Conservation (phyloP, 92 coral and sea anemone species). For the Meandrina meandrites region DNA sequence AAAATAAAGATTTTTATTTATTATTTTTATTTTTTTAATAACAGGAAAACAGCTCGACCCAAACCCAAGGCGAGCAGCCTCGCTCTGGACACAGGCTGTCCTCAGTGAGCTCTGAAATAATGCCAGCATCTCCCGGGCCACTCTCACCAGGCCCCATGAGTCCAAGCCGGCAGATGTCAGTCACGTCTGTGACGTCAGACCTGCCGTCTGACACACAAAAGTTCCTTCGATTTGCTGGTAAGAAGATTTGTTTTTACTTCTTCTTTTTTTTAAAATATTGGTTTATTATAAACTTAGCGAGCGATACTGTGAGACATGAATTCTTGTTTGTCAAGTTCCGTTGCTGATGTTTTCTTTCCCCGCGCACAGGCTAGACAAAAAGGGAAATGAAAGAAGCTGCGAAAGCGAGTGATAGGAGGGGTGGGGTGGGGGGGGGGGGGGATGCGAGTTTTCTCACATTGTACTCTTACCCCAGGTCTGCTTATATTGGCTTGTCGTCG, state of each 20-base stretch:
- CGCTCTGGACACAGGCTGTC: constrained; percentile 58
- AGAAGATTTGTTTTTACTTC: background rate
- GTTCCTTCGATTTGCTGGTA: constrained; percentile 96
- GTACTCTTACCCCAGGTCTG: too few species aligned
- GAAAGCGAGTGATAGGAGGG: too few species aligned
- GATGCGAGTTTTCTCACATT: too few species aligned
- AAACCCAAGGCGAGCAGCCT: constrained; percentile 56
- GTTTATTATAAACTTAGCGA: background rate
- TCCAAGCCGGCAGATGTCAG: constrained; percentile 86
- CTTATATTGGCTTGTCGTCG: background rate
- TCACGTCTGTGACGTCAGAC: constrained; percentile 89
- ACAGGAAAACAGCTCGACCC: constrained; percentile 37
- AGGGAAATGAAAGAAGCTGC: too few species aligned
- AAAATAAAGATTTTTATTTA: background rate
- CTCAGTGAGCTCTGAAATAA: constrained; percentile 65
- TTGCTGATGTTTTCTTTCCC: too few species aligned
- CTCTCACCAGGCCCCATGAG: constrained; percentile 91
- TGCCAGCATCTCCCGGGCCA: constrained; percentile 95
- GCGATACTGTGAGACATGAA: too few species aligned
- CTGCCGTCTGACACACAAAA: constrained; percentile 94
- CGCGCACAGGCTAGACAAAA: too few species aligned
- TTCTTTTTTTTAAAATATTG: background rate
- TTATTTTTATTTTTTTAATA: background rate
- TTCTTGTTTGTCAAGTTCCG: too few species aligned
- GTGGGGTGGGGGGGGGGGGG: too few species aligned